Percentiles rank a stretch among this genome's conserved stretches.
Conservation (phyloP, 2,888 invertebrate species). For the Clostera curtula region DNA sequence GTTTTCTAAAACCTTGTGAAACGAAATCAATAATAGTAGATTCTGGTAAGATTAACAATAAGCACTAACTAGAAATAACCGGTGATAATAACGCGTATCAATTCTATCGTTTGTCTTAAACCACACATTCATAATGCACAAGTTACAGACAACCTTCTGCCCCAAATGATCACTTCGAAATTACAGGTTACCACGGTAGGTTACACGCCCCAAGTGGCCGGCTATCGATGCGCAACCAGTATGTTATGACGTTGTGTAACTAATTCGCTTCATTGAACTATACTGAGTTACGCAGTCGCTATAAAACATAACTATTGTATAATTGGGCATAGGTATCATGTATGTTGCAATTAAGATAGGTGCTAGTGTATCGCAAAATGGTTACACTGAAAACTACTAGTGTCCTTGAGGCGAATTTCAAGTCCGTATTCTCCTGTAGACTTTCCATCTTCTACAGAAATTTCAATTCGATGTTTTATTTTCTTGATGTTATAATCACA, state of each 20-base stretch:
- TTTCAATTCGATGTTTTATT: no score
- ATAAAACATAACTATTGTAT: neutral
- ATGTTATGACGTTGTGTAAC: slow-evolving; percentile 1
- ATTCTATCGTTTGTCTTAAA: slow-evolving; percentile 28
- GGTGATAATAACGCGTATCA: slow-evolving; percentile 25
- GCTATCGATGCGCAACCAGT: slow-evolving; percentile 10
- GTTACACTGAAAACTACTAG: no score
- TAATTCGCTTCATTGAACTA: slow-evolving; percentile 1
- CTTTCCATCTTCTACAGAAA: no score
- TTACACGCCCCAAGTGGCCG: slow-evolving; percentile 9
- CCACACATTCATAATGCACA: slow-evolving; percentile 31
- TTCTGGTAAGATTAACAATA: slow-evolving; percentile 4
- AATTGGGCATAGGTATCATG: no score
- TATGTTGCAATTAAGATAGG: no score
- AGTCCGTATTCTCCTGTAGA: no score
- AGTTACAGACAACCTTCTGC: slow-evolving; percentile 11
- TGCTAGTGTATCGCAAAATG: no score
- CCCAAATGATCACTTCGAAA: slow-evolving; percentile 3
- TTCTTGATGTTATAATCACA: no score
- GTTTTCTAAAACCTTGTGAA: no score
- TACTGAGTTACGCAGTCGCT: slow-evolving; percentile 1
- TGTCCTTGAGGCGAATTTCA: no score
- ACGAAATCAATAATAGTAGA: neutral
- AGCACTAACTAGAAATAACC: slow-evolving; percentile 6
- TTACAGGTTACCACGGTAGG: slow-evolving; percentile 5